Conservation (phyloP, 2,113 vertebrate species). For the Myxocyprinus asiaticus region DNA sequence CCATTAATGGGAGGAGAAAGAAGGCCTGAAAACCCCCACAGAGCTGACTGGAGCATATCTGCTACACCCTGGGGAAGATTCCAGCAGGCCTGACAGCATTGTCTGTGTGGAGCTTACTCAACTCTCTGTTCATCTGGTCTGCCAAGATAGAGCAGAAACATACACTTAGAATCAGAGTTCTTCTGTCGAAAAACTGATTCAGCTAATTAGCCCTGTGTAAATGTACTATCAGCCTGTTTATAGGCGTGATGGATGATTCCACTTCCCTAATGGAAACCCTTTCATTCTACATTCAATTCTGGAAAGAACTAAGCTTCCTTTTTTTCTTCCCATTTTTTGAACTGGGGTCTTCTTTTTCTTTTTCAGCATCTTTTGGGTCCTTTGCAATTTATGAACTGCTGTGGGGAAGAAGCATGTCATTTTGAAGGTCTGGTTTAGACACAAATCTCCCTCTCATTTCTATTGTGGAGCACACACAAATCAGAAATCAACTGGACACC, state of each 20-base stretch:
- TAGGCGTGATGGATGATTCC: slow-evolving; percentile 30
- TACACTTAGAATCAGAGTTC: slow-evolving; percentile 6
- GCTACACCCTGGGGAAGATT: not conserved
- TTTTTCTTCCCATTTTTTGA: not conserved
- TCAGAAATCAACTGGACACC: no score
- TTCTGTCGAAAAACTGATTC: slow-evolving; percentile 33
- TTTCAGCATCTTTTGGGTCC: not conserved
- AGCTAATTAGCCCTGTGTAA: slow-evolving; percentile 33
- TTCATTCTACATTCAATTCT: not conserved
- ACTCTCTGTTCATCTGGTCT: slow-evolving; percentile 10
- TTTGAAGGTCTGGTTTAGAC: no score
- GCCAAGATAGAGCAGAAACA: slow-evolving; percentile 11
- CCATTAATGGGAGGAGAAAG: not conserved
- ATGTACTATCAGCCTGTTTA: slow-evolving; percentile 19
- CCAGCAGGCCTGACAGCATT: not conserved
- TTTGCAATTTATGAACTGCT: no score
- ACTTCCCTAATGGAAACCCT: slow-evolving; percentile 4
- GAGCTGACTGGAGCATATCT: not conserved
- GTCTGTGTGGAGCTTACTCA: slow-evolving; percentile 8
- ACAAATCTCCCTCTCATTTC: no score
- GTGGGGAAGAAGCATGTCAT: no score
- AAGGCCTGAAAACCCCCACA: not conserved
- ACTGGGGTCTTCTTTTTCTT: not conserved
- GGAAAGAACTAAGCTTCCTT: not conserved
- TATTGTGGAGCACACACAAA: no score